phyloP scores from a whole-genome alignment of 2,888 invertebrate genomes.

The Lasiommata megera region DNA sequence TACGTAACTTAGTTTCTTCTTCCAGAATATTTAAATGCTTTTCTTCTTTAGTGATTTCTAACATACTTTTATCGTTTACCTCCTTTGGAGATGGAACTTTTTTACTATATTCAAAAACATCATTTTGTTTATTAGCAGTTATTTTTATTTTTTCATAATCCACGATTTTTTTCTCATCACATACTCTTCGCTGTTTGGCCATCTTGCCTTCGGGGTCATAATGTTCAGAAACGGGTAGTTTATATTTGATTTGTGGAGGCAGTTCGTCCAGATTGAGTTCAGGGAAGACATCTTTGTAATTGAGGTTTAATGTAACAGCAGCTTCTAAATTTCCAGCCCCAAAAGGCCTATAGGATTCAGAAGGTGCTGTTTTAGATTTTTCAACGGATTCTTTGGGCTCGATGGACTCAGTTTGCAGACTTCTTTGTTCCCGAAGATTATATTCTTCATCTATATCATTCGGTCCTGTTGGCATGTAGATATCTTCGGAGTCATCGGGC shows the following conservation, averaged over 20 bases:
- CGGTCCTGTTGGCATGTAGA: constrained; percentile 61
- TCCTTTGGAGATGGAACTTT: background rate
- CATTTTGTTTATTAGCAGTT: constrained; percentile 19
- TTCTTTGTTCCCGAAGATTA: constrained; percentile 47
- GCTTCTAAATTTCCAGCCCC: constrained; percentile 34
- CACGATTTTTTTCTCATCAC: constrained; percentile 11
- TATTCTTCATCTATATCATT: constrained; percentile 65
- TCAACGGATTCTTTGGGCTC: constrained; percentile 44
- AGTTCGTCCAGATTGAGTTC: constrained; percentile 38
- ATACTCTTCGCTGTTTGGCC: constrained; percentile 30
- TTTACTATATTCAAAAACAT: background rate
- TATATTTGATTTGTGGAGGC: constrained; percentile 50
- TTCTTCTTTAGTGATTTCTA: background rate
- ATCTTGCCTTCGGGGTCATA: constrained; percentile 59
- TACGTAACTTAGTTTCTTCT: constrained; percentile 46
- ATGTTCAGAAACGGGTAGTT: constrained; percentile 62
- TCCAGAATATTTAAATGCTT: background rate
- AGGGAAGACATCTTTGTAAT: constrained; percentile 55
- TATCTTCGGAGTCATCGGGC: constrained; percentile 63
- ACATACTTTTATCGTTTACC: background rate
- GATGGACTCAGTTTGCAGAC: constrained; percentile 49
- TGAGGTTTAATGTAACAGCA: constrained; percentile 64
- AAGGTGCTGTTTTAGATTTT: constrained; percentile 29
- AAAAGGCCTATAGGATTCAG: constrained; percentile 12
- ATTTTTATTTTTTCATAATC: constrained; percentile 28